Evolutionary conservation across 2,113 vertebrate species (phyloP).

Genomic region (Pelecanoides urinatrix): DNA sequence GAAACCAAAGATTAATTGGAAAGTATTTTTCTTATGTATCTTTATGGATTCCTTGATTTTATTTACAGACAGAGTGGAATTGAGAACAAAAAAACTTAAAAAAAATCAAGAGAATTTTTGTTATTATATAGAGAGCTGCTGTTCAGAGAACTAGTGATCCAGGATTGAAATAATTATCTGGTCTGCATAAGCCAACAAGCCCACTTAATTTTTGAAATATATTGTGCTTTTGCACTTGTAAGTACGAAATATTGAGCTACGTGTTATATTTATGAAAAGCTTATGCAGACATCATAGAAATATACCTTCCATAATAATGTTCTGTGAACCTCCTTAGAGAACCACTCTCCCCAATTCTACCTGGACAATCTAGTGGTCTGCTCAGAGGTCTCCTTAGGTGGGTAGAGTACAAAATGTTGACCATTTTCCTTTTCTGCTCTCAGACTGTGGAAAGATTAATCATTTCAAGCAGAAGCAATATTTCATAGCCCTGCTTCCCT

Average conservation of each 20-base stretch:
- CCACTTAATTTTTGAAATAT: slow-evolving; percentile 24
- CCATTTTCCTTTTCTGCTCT: not conserved
- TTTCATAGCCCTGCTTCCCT: not conserved
- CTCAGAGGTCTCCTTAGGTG: not conserved
- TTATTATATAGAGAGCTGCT: not conserved
- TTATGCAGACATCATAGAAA: not conserved
- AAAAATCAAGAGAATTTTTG: not conserved
- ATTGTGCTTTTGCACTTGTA: not conserved
- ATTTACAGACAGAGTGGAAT: not conserved
- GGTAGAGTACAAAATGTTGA: not conserved
- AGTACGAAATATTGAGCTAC: slow-evolving; percentile 28
- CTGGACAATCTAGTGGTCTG: not conserved
- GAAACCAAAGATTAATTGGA: not conserved
- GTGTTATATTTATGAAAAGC: not conserved
- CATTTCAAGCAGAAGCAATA: not conserved
- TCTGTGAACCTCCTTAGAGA: not conserved
- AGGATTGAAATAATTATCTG: not conserved
- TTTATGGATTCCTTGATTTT: not conserved
- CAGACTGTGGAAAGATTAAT: not conserved
- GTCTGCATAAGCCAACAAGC: not conserved
- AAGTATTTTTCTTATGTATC: not conserved
- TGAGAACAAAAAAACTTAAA: not conserved
- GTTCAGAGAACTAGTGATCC: not conserved
- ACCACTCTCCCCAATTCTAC: not conserved
- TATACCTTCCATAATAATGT: not conserved